These are phyloP conservation scores for Osedax frankpressi DNA, from an alignment of 2,888 invertebrate genomes.

Conservation along the genomic window DNA sequence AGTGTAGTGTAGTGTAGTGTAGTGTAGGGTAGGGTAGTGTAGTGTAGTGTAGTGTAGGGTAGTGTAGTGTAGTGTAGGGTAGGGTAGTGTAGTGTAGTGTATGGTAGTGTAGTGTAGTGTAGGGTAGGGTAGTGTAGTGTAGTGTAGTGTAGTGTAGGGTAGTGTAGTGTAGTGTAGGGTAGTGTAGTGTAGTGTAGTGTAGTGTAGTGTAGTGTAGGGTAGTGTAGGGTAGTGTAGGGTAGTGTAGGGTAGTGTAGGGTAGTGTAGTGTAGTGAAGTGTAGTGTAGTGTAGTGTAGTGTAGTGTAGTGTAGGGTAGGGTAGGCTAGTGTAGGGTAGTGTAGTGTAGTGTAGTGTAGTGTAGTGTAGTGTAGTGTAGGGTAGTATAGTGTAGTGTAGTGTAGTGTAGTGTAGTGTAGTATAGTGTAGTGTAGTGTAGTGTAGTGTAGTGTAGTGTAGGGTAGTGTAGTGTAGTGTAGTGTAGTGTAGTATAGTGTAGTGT, in stretches of 20 bases:
- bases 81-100: no score
- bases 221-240: conserved; percentile 23
- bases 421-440: conserved; percentile 5
- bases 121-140: conserved; percentile 22
- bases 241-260: conserved; percentile 18
- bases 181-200: conserved; percentile 24
- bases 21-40: conserved; percentile 24
- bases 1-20: conserved; percentile 24
- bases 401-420: conserved; percentile 16
- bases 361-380: no score
- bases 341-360: conserved; percentile 18
- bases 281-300: conserved; percentile 19
- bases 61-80: conserved; percentile 20
- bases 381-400: conserved; percentile 17
- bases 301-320: conserved; percentile 14
- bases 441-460: conserved; percentile 19
- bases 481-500: conserved; percentile 6
- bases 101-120: no score
- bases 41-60: conserved; percentile 21
- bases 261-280: conserved; percentile 16
- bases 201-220: conserved; percentile 22
- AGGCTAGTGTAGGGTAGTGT: conserved; percentile 8
- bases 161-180: conserved; percentile 11
- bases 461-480: conserved; percentile 9
- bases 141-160: conserved; percentile 24